A percentile compares a stretch with the other conserved stretches of the same genome.
Evolutionary conservation across 2,888 invertebrate genomes (phyloP).

Genomic region (Diadegma fenestrale): DNA sequence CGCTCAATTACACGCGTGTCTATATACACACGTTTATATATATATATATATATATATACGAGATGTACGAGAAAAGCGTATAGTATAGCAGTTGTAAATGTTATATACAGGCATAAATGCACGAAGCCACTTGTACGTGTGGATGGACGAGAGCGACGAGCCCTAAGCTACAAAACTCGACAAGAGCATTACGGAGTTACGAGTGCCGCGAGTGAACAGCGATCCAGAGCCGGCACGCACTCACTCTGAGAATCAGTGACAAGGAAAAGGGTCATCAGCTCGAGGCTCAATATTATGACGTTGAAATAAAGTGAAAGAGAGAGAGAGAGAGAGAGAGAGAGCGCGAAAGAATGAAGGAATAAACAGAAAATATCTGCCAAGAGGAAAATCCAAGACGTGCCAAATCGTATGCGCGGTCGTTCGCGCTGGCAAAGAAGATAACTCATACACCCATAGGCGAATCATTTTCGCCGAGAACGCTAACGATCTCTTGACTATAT

Average conservation of each 20-base stretch:
- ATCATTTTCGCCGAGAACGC: conserved; percentile 68
- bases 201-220: conserved; percentile 48
- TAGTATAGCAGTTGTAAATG: conserved; percentile 49
- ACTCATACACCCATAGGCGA: conserved; percentile 42
- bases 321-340: conserved; percentile 60
- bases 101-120: conserved; percentile 16
- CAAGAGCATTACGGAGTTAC: conserved; percentile 62
- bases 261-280: conserved; percentile 62
- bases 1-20: conserved; percentile 74
- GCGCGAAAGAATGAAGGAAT: conserved; percentile 66
- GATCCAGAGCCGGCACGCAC: conserved; percentile 65
- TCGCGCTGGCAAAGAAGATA: conserved; percentile 18
- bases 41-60: conserved; percentile 7
- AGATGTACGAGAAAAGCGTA: conserved; percentile 44
- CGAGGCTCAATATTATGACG: conserved; percentile 67
- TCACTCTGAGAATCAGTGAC: conserved; percentile 63
- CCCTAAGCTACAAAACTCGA: conserved; percentile 64
- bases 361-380: conserved; percentile 15
- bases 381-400: conserved; percentile 62
- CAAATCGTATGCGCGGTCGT: conserved; percentile 63
- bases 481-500: conserved; percentile 80
- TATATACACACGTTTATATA: conserved; percentile 28
- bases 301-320: conserved; percentile 62
- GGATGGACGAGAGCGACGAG: conserved; percentile 41
- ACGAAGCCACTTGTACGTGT: background rate